These are phyloP conservation scores for Salminus brasiliensis DNA, from an alignment of 2,113 vertebrate genomes.

Conservation along the genomic window DNA sequence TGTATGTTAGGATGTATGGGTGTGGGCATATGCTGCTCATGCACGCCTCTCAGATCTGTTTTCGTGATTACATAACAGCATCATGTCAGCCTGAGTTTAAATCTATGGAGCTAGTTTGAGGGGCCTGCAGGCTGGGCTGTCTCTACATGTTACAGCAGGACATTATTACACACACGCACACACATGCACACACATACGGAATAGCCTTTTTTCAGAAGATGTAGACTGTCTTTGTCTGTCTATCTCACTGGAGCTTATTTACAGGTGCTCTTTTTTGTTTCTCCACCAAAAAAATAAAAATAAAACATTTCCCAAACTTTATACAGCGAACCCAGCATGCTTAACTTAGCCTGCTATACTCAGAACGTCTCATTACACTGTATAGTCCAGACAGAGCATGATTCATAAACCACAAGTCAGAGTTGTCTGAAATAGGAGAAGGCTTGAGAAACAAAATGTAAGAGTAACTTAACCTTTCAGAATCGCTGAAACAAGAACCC, in stretches of 20 bases:
- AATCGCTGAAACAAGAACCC: background rate
- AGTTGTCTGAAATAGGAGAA: background rate
- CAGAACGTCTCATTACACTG: background rate
- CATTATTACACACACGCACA: background rate
- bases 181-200: background rate
- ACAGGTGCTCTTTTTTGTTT: background rate
- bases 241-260: background rate
- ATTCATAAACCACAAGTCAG: background rate
- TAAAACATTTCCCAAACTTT: background rate
- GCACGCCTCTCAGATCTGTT: slow-evolving; percentile 24
- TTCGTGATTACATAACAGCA: background rate
- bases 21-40: background rate
- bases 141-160: background rate
- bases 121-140: slow-evolving; percentile 1
- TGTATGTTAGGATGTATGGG: slow-evolving; percentile 6
- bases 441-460: background rate
- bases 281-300: background rate
- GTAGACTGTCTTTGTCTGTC: background rate
- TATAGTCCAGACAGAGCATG: background rate
- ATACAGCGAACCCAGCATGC: too few relatives aligned
- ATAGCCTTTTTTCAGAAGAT: background rate
- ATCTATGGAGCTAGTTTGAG: background rate
- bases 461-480: background rate
- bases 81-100: background rate
- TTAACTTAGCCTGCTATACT: background rate